Percentiles rank a stretch among this genome's conserved stretches.
Conservation (phyloP, 2,888 invertebrate species). For the Cosmorhoe ocellata region DNA sequence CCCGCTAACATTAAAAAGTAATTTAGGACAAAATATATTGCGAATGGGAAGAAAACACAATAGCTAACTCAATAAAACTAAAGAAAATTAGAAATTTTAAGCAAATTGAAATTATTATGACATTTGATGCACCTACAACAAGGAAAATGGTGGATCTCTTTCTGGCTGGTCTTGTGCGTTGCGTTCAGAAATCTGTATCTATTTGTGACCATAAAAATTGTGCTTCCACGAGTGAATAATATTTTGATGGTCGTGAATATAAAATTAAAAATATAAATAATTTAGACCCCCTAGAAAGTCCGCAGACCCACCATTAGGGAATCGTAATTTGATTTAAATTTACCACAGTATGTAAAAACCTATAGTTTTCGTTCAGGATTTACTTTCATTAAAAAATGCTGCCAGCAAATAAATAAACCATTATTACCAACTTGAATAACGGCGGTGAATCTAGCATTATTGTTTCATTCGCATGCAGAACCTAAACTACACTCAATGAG, state of each 20-base stretch:
- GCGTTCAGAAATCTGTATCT: slow-evolving; percentile 31
- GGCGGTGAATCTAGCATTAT: not conserved
- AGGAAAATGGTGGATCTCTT: slow-evolving; percentile 80
- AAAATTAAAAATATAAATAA: no score
- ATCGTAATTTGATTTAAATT: no score
- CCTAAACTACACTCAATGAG: no score
- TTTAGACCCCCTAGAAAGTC: no score
- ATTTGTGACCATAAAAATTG: no score
- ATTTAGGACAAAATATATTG: slow-evolving; percentile 48
- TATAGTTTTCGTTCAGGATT: slow-evolving; percentile 1
- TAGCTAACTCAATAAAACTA: slow-evolving; percentile 69
- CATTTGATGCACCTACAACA: slow-evolving; percentile 82
- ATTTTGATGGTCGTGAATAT: no score
- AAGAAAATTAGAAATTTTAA: slow-evolving; percentile 70
- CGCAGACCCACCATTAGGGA: no score
- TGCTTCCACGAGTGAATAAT: no score
- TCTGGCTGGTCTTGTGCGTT: no score
- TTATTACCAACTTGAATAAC: not conserved
- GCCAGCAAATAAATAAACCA: not conserved
- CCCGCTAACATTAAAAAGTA: slow-evolving; percentile 46
- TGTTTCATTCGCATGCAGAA: no score
- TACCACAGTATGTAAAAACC: no score
- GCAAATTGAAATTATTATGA: slow-evolving; percentile 80
- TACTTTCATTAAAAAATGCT: not conserved
- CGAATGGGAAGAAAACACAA: slow-evolving; percentile 49